A percentile compares a stretch with the other conserved stretches of the same genome.
Evolutionary conservation across 2,888 invertebrate genomes (phyloP).

Genomic region (Troides helena): DNA sequence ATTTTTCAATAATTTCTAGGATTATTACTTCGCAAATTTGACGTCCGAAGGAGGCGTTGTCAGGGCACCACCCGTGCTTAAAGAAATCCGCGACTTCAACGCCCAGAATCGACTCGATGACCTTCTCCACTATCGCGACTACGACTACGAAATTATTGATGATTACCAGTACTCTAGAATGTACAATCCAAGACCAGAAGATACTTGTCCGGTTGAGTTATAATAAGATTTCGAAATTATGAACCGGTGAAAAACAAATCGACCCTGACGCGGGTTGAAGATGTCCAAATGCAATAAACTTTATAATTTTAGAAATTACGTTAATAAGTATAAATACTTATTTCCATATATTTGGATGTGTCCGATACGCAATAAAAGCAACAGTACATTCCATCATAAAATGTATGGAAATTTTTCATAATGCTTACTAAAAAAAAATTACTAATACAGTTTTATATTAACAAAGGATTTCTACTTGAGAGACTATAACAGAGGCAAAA

Average conservation of each 20-base stretch:
- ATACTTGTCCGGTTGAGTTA: constrained; percentile 13
- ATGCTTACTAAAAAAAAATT: too few species aligned
- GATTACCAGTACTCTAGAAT: constrained; percentile 52
- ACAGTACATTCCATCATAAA: too few species aligned
- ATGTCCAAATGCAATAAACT: too few species aligned
- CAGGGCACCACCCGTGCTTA: constrained; percentile 56
- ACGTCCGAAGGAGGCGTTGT: constrained; percentile 59
- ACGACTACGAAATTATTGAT: constrained; percentile 59
- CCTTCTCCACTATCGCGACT: constrained; percentile 65
- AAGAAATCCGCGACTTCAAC: constrained; percentile 64
- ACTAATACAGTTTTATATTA: too few species aligned
- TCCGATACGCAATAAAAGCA: too few species aligned
- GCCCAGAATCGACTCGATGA: constrained; percentile 63
- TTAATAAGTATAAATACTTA: too few species aligned
- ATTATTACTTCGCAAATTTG: constrained; percentile 62
- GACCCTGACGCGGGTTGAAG: neutral
- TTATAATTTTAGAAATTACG: too few species aligned
- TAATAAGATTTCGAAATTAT: neutral
- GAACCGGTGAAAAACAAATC: neutral
- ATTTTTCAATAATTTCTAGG: constrained; percentile 44
- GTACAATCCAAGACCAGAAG: constrained; percentile 41
- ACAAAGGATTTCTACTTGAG: too few species aligned
- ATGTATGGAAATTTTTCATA: too few species aligned
- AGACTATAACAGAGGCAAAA: too few species aligned
- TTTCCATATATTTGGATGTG: too few species aligned